phyloP scores from a whole-genome alignment of 2,888 invertebrate genomes.

The Agriopis leucophaearia region DNA sequence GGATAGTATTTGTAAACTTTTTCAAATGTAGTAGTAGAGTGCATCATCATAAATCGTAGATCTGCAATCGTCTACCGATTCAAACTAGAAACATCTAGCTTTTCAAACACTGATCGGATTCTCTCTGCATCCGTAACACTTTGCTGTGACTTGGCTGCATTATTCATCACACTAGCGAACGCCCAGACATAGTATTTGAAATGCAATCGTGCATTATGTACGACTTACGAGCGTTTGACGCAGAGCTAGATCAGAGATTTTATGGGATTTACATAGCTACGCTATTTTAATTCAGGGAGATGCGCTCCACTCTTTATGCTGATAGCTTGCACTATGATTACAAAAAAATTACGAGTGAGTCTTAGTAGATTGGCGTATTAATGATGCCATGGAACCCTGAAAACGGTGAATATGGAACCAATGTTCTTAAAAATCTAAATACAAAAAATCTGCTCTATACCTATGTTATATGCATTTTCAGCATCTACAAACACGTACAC shows the following conservation, averaged over 20 bases:
- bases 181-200: constrained; percentile 65
- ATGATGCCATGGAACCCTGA: no score
- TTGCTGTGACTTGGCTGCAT: constrained; percentile 61
- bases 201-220: constrained; percentile 73
- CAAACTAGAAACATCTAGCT: constrained; percentile 39
- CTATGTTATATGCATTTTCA: no score
- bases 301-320: no score
- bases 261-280: constrained; percentile 25
- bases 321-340: no score
- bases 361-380: no score
- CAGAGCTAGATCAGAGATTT: constrained; percentile 24
- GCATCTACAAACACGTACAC: no score
- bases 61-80: constrained; percentile 3
- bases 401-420: no score
- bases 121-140: constrained; percentile 58
- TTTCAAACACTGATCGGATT: constrained; percentile 63
- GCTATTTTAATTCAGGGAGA: no score
- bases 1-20: no score
- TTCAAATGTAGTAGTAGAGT: background rate
- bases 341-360: no score
- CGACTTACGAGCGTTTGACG: constrained; percentile 60
- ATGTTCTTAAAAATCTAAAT: no score
- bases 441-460: no score
- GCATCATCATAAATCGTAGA: background rate
- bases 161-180: constrained; percentile 68